These are phyloP conservation scores for Chorisops tibialis DNA, from an alignment of 2,888 invertebrate species.

Conservation along the genomic window DNA sequence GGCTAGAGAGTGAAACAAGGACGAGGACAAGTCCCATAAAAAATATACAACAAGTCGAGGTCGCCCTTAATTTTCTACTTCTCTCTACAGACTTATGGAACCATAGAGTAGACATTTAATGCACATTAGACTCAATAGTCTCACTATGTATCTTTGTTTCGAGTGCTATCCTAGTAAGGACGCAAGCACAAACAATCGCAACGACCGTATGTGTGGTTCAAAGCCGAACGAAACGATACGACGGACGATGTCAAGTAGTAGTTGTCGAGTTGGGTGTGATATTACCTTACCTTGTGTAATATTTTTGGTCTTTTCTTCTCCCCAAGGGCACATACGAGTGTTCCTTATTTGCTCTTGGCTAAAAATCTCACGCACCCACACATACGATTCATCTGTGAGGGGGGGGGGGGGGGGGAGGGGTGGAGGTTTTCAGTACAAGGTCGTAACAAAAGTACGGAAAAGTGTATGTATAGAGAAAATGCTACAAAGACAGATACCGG, in stretches of 20 bases:
- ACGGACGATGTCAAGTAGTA: no score
- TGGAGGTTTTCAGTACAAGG: neutral
- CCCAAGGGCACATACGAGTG: neutral
- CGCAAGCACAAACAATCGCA: constrained; percentile 13
- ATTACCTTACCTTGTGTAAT: neutral
- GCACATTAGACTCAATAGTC: constrained; percentile 23
- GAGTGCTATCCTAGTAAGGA: constrained; percentile 22
- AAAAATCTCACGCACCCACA: no score
- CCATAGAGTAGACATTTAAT: constrained; percentile 19
- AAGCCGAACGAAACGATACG: no score
- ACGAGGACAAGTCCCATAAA: constrained; percentile 14
- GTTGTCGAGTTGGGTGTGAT: no score
- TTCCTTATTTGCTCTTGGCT: neutral
- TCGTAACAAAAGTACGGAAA: neutral
- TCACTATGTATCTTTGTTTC: constrained; percentile 18
- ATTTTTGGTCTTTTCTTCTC: neutral
- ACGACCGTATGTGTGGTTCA: no score
- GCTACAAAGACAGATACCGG: neutral
- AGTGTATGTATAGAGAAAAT: neutral
- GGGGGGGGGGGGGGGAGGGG: no score
- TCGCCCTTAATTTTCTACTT: constrained; percentile 19
- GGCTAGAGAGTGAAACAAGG: constrained; percentile 1
- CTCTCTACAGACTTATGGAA: no score
- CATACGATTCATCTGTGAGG: no score
- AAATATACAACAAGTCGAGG: constrained; percentile 17